Percentiles rank a stretch among this genome's conserved stretches.
phyloP scores from a whole-genome alignment of 2,113 vertebrate genomes.

The Phylloscopus whistleri region DNA sequence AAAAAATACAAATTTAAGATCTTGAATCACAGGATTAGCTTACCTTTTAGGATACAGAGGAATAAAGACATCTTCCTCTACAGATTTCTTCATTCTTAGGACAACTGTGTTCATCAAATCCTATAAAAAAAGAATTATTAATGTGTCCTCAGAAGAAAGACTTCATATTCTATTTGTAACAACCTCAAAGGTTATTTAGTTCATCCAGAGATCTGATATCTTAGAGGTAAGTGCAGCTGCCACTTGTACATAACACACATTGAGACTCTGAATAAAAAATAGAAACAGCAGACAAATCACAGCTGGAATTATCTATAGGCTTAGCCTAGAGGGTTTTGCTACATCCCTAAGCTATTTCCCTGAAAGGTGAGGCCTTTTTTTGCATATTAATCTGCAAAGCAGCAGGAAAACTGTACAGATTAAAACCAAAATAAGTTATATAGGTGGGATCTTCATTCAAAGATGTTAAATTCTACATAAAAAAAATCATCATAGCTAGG shows the following conservation, averaged over 20 bases:
- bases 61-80: constrained; percentile 93
- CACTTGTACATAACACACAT: not conserved
- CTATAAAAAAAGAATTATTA: constrained; percentile 62
- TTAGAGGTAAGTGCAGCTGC: not conserved
- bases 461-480: not conserved
- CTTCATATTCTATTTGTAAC: not conserved
- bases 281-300: not conserved
- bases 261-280: not conserved
- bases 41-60: constrained; percentile 83
- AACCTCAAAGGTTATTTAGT: not conserved
- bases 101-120: constrained; percentile 75
- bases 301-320: not conserved
- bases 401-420: not conserved
- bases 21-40: not conserved
- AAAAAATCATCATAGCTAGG: not conserved
- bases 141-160: not conserved
- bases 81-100: constrained; percentile 78
- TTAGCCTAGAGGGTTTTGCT: not conserved
- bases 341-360: not conserved
- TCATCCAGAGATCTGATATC: not conserved
- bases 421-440: not conserved
- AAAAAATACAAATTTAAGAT: not conserved
- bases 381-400: not conserved
- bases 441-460: not conserved
- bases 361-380: not conserved